Evolutionary conservation across 2,797 vertebrate genomes (phyloP).

Genomic region (Syndactyla subalaris): DNA sequence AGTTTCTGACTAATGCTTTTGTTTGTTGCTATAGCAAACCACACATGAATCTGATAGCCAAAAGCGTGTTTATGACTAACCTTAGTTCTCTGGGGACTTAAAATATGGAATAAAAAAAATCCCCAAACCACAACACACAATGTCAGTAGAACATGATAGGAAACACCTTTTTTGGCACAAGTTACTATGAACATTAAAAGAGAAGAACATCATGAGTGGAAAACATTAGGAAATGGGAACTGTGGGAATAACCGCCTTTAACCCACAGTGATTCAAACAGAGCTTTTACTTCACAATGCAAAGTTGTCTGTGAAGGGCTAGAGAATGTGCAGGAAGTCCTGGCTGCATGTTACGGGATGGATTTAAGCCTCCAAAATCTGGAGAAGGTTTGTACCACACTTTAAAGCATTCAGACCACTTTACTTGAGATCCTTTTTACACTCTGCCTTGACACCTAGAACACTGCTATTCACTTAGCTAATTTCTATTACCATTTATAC

Average conservation of each 20-base stretch:
- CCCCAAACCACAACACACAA: slow-evolving; percentile 30
- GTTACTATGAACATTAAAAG: background rate
- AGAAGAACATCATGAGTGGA: slow-evolving; percentile 47
- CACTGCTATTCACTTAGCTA: background rate
- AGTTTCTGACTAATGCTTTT: slow-evolving; percentile 75
- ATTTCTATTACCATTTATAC: slow-evolving; percentile 6
- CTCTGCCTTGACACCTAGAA: background rate
- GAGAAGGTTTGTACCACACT: background rate
- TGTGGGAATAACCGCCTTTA: slow-evolving; percentile 30
- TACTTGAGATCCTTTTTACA: background rate
- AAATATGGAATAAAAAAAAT: slow-evolving; percentile 35
- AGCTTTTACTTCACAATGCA: background rate
- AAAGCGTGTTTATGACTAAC: slow-evolving; percentile 67
- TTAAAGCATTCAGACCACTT: background rate
- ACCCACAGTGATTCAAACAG: background rate
- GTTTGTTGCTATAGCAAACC: slow-evolving; percentile 76
- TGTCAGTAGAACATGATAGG: slow-evolving; percentile 53
- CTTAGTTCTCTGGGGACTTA: slow-evolving; percentile 57
- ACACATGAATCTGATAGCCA: slow-evolving; percentile 62
- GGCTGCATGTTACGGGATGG: background rate
- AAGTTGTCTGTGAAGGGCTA: background rate
- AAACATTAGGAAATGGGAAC: slow-evolving; percentile 53
- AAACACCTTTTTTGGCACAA: slow-evolving; percentile 65
- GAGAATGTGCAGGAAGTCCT: background rate
- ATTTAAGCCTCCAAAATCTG: slow-evolving; percentile 4